Evolutionary conservation across 1,140 invertebrate species (phyloP), one percentile per base, ranked within the genome.

Genomic region (Tetramorium simillimum): DNA sequence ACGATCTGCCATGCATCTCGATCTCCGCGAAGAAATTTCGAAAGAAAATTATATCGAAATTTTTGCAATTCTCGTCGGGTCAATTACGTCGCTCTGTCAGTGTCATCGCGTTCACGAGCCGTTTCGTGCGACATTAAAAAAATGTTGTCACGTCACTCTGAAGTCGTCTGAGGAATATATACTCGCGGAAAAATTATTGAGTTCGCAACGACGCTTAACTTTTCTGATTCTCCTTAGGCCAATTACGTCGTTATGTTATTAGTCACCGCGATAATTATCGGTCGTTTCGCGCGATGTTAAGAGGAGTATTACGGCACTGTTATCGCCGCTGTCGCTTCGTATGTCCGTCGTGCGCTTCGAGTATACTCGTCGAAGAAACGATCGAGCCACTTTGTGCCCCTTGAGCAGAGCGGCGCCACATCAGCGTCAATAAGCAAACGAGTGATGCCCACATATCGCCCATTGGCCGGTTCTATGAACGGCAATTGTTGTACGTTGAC

Each of bases 401-500:
- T 89, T 78, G 88, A 89, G 77, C 77, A 9, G 46, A 90, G 80
- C 89, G 89, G 89, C 89, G 89, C 89, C 89, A 90, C 88, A 90
- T 90, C 89, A 90, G 85, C 88, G 89, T 81, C 78, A 90, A 90
- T 90, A 89, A 90, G 89, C 89, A 90, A 90, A 90, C 88, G 88
- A 89, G 76, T 80, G 67, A 85, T 89, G 56, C 53, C 85, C 76
- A 86, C 84, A 76, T 89, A 89, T 86, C 88, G 86, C 51, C 62
- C 88, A 63, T 24, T 82, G 76, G 82, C 56, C 51, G 72, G 24
- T 90, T 90, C 89, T 91, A 86, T 86, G 89, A 90, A 88, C 87
- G 70, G 53, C 89, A 91, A 91, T 91, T 91, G 90, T 91, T 91
- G 86, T 88, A 90, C 90, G 90, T 90, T 88, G 65, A 91, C 86